These are phyloP conservation scores for Hycleus phaleratus DNA, from an alignment of 1,140 invertebrate species.

Conservation along the genomic window DNA sequence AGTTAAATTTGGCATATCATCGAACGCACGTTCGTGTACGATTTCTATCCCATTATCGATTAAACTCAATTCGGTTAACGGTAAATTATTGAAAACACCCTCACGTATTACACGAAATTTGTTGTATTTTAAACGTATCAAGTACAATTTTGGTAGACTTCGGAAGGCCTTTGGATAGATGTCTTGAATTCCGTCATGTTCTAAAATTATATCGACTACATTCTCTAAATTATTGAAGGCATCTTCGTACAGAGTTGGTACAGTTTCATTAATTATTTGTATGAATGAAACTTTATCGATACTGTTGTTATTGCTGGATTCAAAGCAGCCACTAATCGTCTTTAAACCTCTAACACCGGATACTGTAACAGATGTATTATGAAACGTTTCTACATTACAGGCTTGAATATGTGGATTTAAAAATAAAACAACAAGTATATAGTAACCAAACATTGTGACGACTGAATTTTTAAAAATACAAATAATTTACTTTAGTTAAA, in stretches of 20 bases:
- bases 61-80: slow-evolving; percentile 28
- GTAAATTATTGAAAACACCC: slow-evolving; percentile 35
- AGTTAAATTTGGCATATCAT: slow-evolving; percentile 32
- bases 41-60: slow-evolving; percentile 32
- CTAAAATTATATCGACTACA: slow-evolving; percentile 31
- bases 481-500: too few species aligned
- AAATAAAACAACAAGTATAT: slow-evolving; percentile 2
- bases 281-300: slow-evolving; percentile 32
- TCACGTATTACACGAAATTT: slow-evolving; percentile 27
- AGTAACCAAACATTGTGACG: slow-evolving; percentile 2
- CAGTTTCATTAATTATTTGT: slow-evolving; percentile 32
- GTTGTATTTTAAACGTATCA: slow-evolving; percentile 30
- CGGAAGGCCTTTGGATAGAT: slow-evolving; percentile 32
- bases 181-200: slow-evolving; percentile 28
- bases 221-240: slow-evolving; percentile 31
- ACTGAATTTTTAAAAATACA: too few species aligned
- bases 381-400: slow-evolving; percentile 27
- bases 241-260: slow-evolving; percentile 30
- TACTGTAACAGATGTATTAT: slow-evolving; percentile 29
- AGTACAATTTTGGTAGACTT: slow-evolving; percentile 29
- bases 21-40: slow-evolving; percentile 31
- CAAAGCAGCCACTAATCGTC: slow-evolving; percentile 33
- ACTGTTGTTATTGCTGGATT: slow-evolving; percentile 20
- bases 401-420: neutral
- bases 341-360: slow-evolving; percentile 29